Base-by-base conservation (phyloP, 2,888 invertebrate genomes). In the Luffia ferchaultella region DNA sequence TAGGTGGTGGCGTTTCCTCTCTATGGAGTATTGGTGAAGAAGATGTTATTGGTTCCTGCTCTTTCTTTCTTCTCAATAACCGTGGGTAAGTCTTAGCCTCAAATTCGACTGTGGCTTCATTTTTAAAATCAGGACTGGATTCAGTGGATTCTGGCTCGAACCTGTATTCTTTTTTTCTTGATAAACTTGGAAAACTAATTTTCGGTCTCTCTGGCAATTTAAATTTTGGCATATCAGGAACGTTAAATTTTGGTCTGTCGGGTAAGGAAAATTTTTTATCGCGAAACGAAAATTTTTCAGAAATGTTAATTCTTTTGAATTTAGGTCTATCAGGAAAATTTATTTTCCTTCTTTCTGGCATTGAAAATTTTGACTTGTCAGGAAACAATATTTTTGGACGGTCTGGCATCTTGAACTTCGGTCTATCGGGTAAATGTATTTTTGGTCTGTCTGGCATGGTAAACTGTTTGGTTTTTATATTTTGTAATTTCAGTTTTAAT, bases 31-130 rank as follows among this genome's bases (percentile, higher is more conserved):
- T 78, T 1, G 83, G 83, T 0, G 87, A 86, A 47, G 86, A 86
- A 18, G 86, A 86, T 2, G 85, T 85, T 59, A 85, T 85, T 2
- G 71, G 68, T 45, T 76, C 71, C 1, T 69, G 54, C 58, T 79
- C 79, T 61, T 85, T 85, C 60, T 83, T 83, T 59, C 73, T 75
- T 52, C 68, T 71, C 60, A 90, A 89, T 57, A 93, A 85, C 59
- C 93, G 87, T 0, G 94, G 94, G 65, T 91, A 93, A 0, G 94
- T 93, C 59, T 89, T 88, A 56, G 91, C 89, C 70, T 92, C 91
- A 64, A 89, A 88, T 48, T 89, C 88, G 63, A 93, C 91, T 44
- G 86, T 87, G 50, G 85, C 80, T 41, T 80, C 76, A 51, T 85
- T 80, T 58, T 71, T 68, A 62, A 68, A 65, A 62, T 69, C 82